These are phyloP conservation scores for Lytechinus pictus DNA, from an alignment of 35 echinoderm and acorn worm genomes.

Conservation along the genomic window DNA sequence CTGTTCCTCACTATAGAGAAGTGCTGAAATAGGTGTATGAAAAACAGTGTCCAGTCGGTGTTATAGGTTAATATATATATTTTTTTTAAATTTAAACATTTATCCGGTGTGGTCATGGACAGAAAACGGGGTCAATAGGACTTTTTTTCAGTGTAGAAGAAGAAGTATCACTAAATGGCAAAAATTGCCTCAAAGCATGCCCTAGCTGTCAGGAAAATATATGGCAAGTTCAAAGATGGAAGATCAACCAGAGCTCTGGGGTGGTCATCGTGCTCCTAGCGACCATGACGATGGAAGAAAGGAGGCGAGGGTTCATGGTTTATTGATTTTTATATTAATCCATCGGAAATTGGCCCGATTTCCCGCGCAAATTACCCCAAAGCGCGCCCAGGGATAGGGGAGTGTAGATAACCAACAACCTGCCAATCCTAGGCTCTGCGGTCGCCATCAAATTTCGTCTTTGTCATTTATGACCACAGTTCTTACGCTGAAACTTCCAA, in stretches of 20 bases:
- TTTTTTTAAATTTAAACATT: too few species aligned
- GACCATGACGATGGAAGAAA: background rate
- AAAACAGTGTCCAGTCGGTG: too few species aligned
- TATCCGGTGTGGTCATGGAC: too few species aligned
- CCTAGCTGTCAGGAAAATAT: background rate
- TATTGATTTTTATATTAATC: slow-evolving; percentile 4
- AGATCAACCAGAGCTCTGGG: background rate
- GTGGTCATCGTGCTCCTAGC: background rate
- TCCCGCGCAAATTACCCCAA: slow-evolving; percentile 16
- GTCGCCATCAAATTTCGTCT: background rate
- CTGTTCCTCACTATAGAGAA: too few species aligned
- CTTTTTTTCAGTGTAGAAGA: too few species aligned
- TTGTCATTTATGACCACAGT: slow-evolving; percentile 12
- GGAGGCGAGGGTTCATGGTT: background rate
- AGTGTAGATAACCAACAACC: background rate
- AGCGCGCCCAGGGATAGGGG: background rate
- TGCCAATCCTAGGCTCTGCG: slow-evolving; percentile 4
- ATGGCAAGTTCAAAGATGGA: background rate
- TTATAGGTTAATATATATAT: too few species aligned
- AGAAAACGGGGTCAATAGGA: too few species aligned
- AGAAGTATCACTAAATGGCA: too few species aligned
- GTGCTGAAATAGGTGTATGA: too few species aligned
- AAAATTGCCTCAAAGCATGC: too few species aligned
- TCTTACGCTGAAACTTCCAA: background rate
- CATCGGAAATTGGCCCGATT: slow-evolving; percentile 15